phyloP scores from a whole-genome alignment of 2,888 invertebrate genomes.

The Troides helena region DNA sequence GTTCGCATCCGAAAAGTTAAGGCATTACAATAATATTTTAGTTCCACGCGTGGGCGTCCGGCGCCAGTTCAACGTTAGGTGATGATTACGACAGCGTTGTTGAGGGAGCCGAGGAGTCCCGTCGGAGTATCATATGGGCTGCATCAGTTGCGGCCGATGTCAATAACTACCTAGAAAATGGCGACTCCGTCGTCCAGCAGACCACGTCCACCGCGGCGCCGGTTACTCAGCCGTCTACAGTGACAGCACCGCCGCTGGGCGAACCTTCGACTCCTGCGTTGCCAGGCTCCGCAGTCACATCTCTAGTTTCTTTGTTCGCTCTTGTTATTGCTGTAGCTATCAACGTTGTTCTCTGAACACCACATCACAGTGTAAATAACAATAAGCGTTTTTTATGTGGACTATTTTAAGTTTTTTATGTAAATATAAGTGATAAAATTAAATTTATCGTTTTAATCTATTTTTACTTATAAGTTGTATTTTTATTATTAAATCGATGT shows the following conservation, averaged over 20 bases:
- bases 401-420: not conserved
- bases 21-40: slow-evolving; percentile 36
- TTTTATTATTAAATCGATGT: too few relatives aligned
- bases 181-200: slow-evolving; percentile 35
- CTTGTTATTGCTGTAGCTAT: slow-evolving; percentile 44
- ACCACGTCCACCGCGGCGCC: slow-evolving; percentile 32
- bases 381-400: not conserved
- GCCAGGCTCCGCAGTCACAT: slow-evolving; percentile 51
- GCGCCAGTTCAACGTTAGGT: slow-evolving; percentile 42
- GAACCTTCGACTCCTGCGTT: slow-evolving; percentile 53
- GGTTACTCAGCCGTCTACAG: slow-evolving; percentile 34
- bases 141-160: slow-evolving; percentile 44
- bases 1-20: not conserved
- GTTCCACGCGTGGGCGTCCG: slow-evolving; percentile 60
- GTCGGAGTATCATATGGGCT: slow-evolving; percentile 50
- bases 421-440: not conserved
- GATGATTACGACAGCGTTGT: slow-evolving; percentile 38
- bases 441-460: too few relatives aligned
- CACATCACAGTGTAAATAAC: not conserved
- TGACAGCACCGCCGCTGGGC: slow-evolving; percentile 35
- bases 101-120: slow-evolving; percentile 41
- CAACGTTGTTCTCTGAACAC: slow-evolving; percentile 47
- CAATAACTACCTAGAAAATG: slow-evolving; percentile 46
- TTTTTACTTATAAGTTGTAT: too few relatives aligned
- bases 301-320: slow-evolving; percentile 46